Evolutionary conservation across 2,888 invertebrate genomes (phyloP), one percentile per base, ranked within the genome.

Genomic region (Chromoteleia sp.): DNA sequence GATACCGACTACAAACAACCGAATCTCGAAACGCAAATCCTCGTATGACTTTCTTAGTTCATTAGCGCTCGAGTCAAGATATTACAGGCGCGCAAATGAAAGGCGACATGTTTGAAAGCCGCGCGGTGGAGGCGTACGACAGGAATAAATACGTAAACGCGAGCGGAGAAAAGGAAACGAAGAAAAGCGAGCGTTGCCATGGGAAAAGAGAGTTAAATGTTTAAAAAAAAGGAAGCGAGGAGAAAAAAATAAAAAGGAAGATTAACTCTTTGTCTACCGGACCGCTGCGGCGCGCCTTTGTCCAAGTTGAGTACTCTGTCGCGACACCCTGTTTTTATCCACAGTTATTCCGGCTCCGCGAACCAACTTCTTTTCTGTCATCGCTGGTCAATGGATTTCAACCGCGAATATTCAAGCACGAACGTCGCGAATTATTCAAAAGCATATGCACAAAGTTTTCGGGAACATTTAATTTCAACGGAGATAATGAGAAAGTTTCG

Each of bases 211-310:
- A 71, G 50, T 86, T 88, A 87, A 90, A 90, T 85, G 25, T 25
- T 6, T 70, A 67, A 75, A 84, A 86, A 85, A 84, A 82, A 77
- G 70, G 19, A 68, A 17, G 36, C n/a, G n/a, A n/a, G 63, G 73
- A 68, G 77, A 61, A 75, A 33, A 67, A 36, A 61, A 79, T 63
- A 74, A 86, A 87, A 87, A 87, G 80, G 85, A 89, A 89, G 90
- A 90, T 91, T 90, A 91, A 90, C 89, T 90, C 90, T 90, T 91
- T 90, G 90, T 91, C 89, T 86, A 86, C 77, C 81, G 84, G 85
- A 63, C 84, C 85, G 83, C 85, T 86, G 87, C 85, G 86, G 87
- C 85, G 85, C 84, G 86, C 89, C 88, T 91, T 91, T 91, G 88
- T 90, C 86, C 86, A 82, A 86, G 87, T 88, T 86, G 89, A 89